Conservation (phyloP, 2,113 vertebrate genomes). For the Coptodon rendalli region DNA sequence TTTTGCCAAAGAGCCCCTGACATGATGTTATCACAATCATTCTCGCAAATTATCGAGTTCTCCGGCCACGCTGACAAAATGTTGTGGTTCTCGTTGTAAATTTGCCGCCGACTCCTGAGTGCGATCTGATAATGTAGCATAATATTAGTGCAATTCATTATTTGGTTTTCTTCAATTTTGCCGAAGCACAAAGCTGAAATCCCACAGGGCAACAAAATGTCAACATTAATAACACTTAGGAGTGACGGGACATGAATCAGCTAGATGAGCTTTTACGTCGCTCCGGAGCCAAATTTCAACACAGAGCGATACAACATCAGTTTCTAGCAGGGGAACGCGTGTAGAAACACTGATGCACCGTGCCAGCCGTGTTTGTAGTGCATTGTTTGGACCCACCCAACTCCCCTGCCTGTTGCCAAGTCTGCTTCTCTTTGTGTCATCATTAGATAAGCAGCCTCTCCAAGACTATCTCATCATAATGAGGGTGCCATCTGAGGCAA, state of each 20-base stretch:
- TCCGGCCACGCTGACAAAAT: conserved; percentile 30
- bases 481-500: conserved; percentile 65
- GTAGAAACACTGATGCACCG: not conserved
- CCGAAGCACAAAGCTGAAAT: conserved; percentile 37
- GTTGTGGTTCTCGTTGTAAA: conserved; percentile 40
- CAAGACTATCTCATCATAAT: conserved; percentile 56
- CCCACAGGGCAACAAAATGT: conserved; percentile 49
- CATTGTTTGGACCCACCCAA: not conserved
- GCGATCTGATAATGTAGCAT: conserved; percentile 60
- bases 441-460: conserved; percentile 60
- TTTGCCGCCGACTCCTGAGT: not conserved
- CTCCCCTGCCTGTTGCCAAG: conserved; percentile 8
- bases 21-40: conserved; percentile 51
- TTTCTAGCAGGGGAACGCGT: not conserved
- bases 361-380: not conserved
- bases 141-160: conserved; percentile 58
- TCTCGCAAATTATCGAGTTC: conserved; percentile 54
- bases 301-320: not conserved
- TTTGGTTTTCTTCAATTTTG: conserved; percentile 48
- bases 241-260: conserved; percentile 58
- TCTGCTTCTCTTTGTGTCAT: conserved; percentile 53
- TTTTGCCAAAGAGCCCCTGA: conserved; percentile 30
- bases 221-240: conserved; percentile 61
- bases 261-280: conserved; percentile 25
- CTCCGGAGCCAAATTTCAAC: conserved; percentile 15